These are phyloP conservation scores for Myotis myotis DNA, from an alignment of 2,797 vertebrate genomes.

Conservation along the genomic window DNA sequence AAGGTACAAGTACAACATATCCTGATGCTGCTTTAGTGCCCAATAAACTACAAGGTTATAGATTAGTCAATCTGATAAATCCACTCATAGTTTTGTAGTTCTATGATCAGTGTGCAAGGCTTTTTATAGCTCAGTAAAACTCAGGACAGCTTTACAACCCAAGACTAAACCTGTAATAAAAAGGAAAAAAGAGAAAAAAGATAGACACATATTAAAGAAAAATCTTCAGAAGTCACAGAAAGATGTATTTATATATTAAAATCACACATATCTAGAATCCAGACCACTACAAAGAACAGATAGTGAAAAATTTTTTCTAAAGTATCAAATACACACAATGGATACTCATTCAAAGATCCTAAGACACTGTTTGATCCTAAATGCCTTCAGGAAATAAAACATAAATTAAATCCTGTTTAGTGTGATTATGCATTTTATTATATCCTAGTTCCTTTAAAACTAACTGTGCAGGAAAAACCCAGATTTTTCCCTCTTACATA, in stretches of 20 bases:
- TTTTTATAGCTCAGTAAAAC: slow-evolving; percentile 73
- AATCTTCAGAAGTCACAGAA: slow-evolving; percentile 61
- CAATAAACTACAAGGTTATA: slow-evolving; percentile 59
- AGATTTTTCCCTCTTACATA: neutral
- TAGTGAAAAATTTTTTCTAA: slow-evolving; percentile 23
- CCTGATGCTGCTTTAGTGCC: slow-evolving; percentile 24
- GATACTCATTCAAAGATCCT: neutral
- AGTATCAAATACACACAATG: neutral
- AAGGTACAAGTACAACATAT: neutral
- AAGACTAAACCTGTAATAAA: slow-evolving; percentile 47
- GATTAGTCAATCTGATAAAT: slow-evolving; percentile 64
- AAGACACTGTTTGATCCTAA: neutral
- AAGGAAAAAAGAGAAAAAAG: slow-evolving; percentile 27
- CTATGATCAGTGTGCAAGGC: slow-evolving; percentile 35
- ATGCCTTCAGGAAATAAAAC: neutral
- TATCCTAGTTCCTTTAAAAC: neutral
- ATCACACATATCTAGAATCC: neutral
- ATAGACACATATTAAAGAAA: slow-evolving; percentile 47
- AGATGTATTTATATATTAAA: slow-evolving; percentile 53
- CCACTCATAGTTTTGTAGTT: slow-evolving; percentile 46
- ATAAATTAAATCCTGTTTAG: neutral
- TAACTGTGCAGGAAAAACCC: neutral
- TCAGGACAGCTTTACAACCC: slow-evolving; percentile 50
- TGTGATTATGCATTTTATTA: neutral
- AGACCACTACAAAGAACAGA: neutral